phyloP scores from a whole-genome alignment of 2,113 vertebrate genomes.

The Rhabdomys dilectus region DNA sequence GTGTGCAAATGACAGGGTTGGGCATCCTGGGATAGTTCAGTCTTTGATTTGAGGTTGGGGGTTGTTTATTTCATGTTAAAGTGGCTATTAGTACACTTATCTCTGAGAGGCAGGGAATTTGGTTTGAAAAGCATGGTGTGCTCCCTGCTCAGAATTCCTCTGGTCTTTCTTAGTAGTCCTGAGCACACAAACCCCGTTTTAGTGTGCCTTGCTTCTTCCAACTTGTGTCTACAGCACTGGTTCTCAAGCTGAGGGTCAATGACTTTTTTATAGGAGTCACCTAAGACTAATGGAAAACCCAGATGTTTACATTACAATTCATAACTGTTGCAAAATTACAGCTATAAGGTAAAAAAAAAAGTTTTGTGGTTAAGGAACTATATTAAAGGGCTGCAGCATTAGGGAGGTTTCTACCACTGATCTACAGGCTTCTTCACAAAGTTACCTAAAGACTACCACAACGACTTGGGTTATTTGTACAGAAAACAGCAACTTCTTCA shows the following conservation, averaged over 20 bases:
- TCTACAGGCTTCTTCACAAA: not conserved
- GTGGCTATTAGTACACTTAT: not conserved
- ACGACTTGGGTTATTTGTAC: not conserved
- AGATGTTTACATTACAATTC: not conserved
- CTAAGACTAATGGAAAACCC: not conserved
- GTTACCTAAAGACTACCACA: not conserved
- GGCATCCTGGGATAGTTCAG: not conserved
- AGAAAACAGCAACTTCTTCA: not conserved
- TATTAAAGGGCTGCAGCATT: not conserved
- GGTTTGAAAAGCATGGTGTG: not conserved
- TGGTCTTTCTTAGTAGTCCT: not conserved
- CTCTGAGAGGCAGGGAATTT: not conserved
- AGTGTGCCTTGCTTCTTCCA: not conserved
- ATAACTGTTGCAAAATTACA: not conserved
- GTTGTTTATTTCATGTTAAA: not conserved
- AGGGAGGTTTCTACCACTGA: not conserved
- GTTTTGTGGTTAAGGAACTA: not conserved
- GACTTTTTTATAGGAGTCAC: not conserved
- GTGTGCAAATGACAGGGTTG: not conserved
- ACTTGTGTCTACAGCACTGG: not conserved
- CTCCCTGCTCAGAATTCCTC: not conserved
- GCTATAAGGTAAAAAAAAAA: not conserved
- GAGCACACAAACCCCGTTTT: accelerated
- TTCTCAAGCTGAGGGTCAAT: no score
- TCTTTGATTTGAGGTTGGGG: not conserved